These are phyloP conservation scores for Crambe crambe DNA, from an alignment of 37 sponge, comb jelly and placozoan species.

Conservation along the genomic window DNA sequence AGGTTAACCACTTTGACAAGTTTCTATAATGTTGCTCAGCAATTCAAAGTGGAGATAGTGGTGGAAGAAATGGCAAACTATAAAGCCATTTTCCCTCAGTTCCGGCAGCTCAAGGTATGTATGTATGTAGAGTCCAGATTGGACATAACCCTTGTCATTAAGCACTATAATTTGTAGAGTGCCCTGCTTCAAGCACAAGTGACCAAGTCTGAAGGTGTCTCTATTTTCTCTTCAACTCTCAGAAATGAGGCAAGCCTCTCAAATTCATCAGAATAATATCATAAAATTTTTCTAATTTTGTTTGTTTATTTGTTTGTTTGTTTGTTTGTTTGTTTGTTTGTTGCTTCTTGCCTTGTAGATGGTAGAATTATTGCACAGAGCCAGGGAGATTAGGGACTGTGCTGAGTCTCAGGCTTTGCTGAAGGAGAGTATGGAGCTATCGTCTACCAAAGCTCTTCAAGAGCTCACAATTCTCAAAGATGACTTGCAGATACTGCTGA, in stretches of 20 bases:
- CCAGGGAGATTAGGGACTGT: constrained; percentile 14
- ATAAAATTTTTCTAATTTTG: too few species aligned
- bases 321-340: too few species aligned
- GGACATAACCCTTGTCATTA: too few species aligned
- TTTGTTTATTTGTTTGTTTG: too few species aligned
- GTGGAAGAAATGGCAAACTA: constrained; percentile 61
- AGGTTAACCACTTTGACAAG: constrained; percentile 35
- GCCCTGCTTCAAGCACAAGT: constrained; percentile 35
- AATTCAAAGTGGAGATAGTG: constrained; percentile 50
- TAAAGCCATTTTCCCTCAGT: constrained; percentile 52
- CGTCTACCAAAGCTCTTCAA: not conserved
- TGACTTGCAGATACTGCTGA: not conserved
- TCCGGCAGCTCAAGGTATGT: constrained; percentile 57
- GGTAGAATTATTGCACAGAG: constrained; percentile 10
- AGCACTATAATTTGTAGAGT: constrained; percentile 7
- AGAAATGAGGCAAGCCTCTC: constrained; percentile 10
- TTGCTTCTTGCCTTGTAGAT: not conserved
- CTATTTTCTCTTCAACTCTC: constrained; percentile 17
- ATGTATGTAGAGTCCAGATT: not conserved
- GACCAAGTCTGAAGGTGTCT: constrained; percentile 32
- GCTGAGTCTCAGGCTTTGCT: constrained; percentile 20
- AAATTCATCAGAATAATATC: too few species aligned
- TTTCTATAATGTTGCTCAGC: constrained; percentile 60
- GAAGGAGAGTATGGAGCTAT: not conserved
- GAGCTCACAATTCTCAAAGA: not conserved